These are phyloP conservation scores for Onychostoma macrolepis DNA, from an alignment of 2,113 vertebrate genomes.

Conservation along the genomic window DNA sequence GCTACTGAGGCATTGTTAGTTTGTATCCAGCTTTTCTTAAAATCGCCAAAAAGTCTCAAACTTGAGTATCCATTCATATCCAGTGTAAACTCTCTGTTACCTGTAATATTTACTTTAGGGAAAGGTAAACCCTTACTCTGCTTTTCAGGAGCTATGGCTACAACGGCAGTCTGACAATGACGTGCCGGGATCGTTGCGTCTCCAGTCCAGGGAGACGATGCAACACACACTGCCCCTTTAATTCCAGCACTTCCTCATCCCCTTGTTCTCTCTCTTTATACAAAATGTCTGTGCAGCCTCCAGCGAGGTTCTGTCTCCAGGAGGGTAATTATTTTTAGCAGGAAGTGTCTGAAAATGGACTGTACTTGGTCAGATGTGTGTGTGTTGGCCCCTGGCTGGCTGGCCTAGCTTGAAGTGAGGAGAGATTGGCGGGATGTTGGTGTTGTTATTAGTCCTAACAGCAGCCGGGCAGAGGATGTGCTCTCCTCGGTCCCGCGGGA, in stretches of 20 bases:
- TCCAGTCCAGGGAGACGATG: not conserved
- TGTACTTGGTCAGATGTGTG: conserved; percentile 24
- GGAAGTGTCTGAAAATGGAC: conserved; percentile 44
- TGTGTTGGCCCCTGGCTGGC: conserved; percentile 16
- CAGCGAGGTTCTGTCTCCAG: conserved; percentile 47
- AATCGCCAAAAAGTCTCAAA: not conserved
- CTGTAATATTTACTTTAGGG: not conserved
- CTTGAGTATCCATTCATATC: not conserved
- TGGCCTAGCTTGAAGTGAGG: conserved; percentile 39
- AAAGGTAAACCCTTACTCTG: not conserved
- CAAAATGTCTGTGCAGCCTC: conserved; percentile 38
- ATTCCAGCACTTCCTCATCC: conserved; percentile 39
- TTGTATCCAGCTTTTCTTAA: not conserved
- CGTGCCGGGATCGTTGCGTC: not conserved
- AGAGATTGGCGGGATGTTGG: conserved; percentile 36
- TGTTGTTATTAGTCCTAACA: conserved; percentile 41
- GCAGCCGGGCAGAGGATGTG: conserved; percentile 39
- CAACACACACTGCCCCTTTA: conserved; percentile 18
- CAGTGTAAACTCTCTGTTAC: not conserved
- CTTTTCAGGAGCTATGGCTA: not conserved
- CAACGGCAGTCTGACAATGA: not conserved
- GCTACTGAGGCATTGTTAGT: not conserved
- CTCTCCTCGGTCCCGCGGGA: conserved; percentile 14
- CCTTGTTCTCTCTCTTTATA: conserved; percentile 32
- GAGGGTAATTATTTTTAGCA: conserved; percentile 57